Base-by-base conservation (phyloP, 2,113 vertebrate species). In the Phocoena phocoena region DNA sequence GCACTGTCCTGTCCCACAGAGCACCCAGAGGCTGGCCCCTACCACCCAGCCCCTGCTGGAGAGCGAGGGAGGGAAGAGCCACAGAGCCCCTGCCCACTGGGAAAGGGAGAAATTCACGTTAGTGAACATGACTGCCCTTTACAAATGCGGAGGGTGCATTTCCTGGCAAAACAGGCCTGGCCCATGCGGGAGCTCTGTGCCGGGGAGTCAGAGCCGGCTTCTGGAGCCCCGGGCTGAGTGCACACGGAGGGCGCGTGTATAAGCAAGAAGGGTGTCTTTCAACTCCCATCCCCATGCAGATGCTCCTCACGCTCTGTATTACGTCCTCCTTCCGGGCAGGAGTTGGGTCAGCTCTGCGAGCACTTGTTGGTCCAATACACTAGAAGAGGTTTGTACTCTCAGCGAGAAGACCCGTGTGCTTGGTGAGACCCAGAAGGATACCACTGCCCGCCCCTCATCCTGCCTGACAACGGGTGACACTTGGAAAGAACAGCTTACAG, bases 101-200 rank as follows among this genome's bases (percentile, higher is more conserved):
- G 28, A 81, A 55, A 13, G 26, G 38, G 65, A 93, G 55, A 58
- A 53, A 68, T 38, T 38, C 25, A 10, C 6, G 1, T 13, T 1
- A 11, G 50, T 9, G 14, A 63, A 38, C 31, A 28, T 2, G 0
- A 31, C 41, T 26, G 62, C 12, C 55, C 36, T 71, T 38, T 17
- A 71, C 63, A 44, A 71, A n/a, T 26, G 15, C 0, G 8, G 38
- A 67, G n/a, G 47, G 26, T 21, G 6, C 60, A 5, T 28, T 8
- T 38, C 25, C 50, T 68, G 31, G 44, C 38, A 15, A n/a, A 67
- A 15, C 17, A 36, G 5, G 20, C 6, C 41, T 2, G 15, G 53
- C 17, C 31, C 33, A 1, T 0, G 0, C 8, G 6, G n/a, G 62
- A 23, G 4, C 25, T 31, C 80, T 38, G 50, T 15, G n/a, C 76